Evolutionary conservation across 1,140 invertebrate species (phyloP).

Genomic region (Meloidogyne hapla): DNA sequence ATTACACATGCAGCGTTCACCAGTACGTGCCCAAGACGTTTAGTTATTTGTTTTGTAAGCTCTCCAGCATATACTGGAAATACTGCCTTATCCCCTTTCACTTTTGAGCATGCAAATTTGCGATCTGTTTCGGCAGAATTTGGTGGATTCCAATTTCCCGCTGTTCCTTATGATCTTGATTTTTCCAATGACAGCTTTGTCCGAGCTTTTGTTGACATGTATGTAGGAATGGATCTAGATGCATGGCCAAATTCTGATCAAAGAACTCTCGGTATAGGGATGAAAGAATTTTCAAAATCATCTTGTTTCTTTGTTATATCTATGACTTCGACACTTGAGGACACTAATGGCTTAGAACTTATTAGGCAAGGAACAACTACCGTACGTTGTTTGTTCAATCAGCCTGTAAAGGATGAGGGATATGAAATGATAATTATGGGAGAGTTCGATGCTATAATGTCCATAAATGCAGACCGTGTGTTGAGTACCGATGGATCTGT

Average conservation of each 20-base stretch:
- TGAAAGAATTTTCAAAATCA: too few relatives aligned
- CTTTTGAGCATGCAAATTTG: too few relatives aligned
- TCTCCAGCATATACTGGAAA: too few relatives aligned
- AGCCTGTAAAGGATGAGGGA: constrained; percentile 9
- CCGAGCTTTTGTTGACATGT: constrained; percentile 38
- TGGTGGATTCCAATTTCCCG: constrained; percentile 18
- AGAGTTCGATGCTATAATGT: constrained; percentile 32
- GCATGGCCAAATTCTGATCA: too few relatives aligned
- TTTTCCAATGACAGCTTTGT: constrained; percentile 15
- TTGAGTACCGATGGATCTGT: constrained; percentile 32
- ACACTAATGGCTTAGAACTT: constrained; percentile 30
- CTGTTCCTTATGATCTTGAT: constrained; percentile 30
- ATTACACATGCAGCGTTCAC: too few relatives aligned
- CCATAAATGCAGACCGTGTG: constrained; percentile 33
- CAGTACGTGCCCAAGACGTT: too few relatives aligned
- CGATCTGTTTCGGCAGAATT: too few relatives aligned
- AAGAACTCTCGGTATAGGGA: too few relatives aligned
- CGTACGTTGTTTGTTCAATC: constrained; percentile 1
- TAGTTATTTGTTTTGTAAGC: too few relatives aligned
- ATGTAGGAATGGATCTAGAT: constrained; percentile 15
- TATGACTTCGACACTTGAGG: constrained; percentile 24
- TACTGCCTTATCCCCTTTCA: too few relatives aligned
- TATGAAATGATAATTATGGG: constrained; percentile 30
- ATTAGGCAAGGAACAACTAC: constrained; percentile 33
- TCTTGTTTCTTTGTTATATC: constrained; percentile 32